Evolutionary conservation across 2,888 invertebrate species (phyloP), one percentile per base, ranked within the genome.

Genomic region (Caenorhabditis auriculariae): DNA sequence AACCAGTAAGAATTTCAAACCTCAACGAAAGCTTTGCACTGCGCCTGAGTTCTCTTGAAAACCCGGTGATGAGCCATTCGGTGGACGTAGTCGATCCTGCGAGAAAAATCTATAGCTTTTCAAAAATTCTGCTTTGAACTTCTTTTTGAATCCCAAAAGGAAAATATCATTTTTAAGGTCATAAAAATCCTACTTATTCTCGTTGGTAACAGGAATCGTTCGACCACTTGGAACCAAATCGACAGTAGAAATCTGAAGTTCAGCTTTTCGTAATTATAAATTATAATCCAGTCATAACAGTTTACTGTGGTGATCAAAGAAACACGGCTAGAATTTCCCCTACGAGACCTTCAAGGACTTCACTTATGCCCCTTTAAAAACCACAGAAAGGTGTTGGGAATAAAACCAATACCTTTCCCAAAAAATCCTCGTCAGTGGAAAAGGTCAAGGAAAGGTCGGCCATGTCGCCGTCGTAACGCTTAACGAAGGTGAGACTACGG

Each of bases 31-130:
- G 95, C 93, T 44, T 89, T 88, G 0, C 94, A 93, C 84, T 99
- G 98, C 72, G 95, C 93, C 80, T 91, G 90, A 68, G 98, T 98
- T 85, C 96, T 96, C 7, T 90, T 89, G 82, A 95, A 92, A 91
- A 99, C 95, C 66, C 94, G 89, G 83, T 95, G 96, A 84, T 94
- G 93, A 0, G 98, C 98, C 92, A 94, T 93, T 81, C 92, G 86
- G 83, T 98, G 98, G 51, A 98, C 93, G 83, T 99, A 98, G 81
- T 92, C 91, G 73, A 99, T 94, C 85, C 91, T 91, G 83, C 45
- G 28, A 23, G 50, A 47, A 21, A 48, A 35, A 43, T 29, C 12
- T 23, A 37, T 19, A 15, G 17, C n/a, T 23, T 27, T 24, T 48
- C 21, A 19, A 32, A 32, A 32, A 32, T 32, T 32, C n/a, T 12